Conservation (phyloP, 2,797 vertebrate species). For the Enteromius argenteus region DNA sequence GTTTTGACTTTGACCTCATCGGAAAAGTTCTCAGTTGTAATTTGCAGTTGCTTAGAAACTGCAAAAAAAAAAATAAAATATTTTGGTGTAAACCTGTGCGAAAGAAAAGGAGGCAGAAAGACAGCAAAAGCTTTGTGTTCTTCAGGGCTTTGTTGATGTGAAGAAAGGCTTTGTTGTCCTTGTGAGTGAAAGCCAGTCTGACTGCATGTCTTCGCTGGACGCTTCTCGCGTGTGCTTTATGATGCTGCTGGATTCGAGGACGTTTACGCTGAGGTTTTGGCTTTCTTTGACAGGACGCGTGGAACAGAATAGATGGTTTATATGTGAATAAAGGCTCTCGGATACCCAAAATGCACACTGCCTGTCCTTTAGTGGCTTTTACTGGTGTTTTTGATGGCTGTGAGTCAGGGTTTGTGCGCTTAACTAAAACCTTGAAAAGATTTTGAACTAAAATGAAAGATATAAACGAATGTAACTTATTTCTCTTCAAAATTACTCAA, state of each 20-base stretch:
- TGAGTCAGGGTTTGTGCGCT: neutral
- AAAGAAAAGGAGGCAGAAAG: slow-evolving; percentile 71
- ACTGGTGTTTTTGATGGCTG: neutral
- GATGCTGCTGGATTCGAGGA: neutral
- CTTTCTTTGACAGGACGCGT: neutral
- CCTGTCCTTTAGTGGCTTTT: neutral
- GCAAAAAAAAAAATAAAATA: slow-evolving; percentile 74
- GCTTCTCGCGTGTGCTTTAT: slow-evolving; percentile 1
- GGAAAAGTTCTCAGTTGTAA: slow-evolving; percentile 75
- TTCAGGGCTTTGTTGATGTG: slow-evolving; percentile 32
- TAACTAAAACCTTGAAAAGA: neutral
- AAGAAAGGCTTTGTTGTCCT: slow-evolving; percentile 6
- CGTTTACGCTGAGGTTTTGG: slow-evolving; percentile 12
- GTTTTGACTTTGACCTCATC: slow-evolving; percentile 73
- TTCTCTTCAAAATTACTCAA: neutral
- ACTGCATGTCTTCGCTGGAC: neutral
- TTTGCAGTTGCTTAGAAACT: slow-evolving; percentile 82
- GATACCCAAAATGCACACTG: neutral
- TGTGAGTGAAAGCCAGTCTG: slow-evolving; percentile 18
- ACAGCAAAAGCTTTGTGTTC: slow-evolving; percentile 52
- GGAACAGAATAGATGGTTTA: neutral
- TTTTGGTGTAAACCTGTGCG: slow-evolving; percentile 76
- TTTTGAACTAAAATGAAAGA: neutral
- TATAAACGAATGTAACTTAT: neutral
- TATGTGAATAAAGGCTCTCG: neutral